Conservation (phyloP, 2,797 vertebrate genomes). For the Phaenicophaeus curvirostris region DNA sequence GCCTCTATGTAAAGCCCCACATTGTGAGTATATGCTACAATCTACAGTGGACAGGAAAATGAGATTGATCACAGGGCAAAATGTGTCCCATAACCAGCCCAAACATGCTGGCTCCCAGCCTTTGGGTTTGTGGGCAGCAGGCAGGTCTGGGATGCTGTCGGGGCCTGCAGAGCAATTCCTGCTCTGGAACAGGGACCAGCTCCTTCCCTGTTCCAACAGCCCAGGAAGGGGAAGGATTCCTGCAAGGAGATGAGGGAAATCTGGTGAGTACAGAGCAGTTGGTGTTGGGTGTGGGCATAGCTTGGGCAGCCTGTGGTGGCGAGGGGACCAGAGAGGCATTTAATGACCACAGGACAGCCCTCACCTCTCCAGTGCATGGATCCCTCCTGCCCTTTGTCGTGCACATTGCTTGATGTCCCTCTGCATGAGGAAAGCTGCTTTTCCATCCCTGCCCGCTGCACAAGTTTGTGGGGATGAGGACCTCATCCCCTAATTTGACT, state of each 20-base stretch:
- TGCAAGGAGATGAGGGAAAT: not conserved
- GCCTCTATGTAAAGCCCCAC: not conserved
- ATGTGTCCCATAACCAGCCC: not conserved
- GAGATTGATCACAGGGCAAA: not conserved
- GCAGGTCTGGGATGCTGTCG: not conserved
- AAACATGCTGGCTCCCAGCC: not conserved
- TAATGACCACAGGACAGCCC: not conserved
- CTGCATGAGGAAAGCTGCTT: not conserved
- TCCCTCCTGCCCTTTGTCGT: not conserved
- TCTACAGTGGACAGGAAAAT: not conserved
- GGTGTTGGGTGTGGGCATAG: not conserved
- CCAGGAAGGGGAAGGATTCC: not conserved
- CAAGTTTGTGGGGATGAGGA: not conserved
- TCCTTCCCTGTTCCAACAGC: not conserved
- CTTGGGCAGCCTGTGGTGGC: not conserved
- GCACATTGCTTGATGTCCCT: not conserved
- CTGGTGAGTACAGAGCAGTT: not conserved
- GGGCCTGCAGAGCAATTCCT: not conserved
- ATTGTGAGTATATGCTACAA: not conserved
- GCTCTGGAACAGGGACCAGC: not conserved
- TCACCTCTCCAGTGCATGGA: not conserved
- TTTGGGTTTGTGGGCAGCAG: not conserved
- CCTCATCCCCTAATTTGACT: not conserved
- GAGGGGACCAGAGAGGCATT: not conserved
- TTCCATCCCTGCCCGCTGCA: not conserved